phyloP scores from a whole-genome alignment of 2,888 invertebrate species.

The Epistrophe eligans region DNA sequence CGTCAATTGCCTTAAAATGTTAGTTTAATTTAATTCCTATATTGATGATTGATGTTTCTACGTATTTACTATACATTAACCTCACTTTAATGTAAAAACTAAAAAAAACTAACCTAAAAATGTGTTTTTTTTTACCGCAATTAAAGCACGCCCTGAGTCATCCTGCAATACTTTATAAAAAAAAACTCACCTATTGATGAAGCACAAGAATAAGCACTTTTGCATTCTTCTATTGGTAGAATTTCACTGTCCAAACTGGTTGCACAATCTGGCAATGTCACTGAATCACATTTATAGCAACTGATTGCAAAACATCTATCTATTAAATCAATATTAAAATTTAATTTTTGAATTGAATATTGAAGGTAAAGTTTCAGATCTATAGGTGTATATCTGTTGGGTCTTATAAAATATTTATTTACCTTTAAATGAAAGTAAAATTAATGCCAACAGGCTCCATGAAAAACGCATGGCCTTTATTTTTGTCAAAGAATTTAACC shows the following conservation, averaged over 20 bases:
- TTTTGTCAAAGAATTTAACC: background rate
- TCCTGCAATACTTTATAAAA: too few species aligned
- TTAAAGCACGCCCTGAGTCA: too few species aligned
- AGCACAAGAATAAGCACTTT: constrained; percentile 77
- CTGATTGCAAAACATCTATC: constrained; percentile 27
- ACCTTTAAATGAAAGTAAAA: background rate
- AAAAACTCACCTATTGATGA: constrained; percentile 80
- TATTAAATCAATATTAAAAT: background rate
- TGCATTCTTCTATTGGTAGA: constrained; percentile 79
- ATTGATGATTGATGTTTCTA: too few species aligned
- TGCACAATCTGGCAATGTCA: constrained; percentile 79
- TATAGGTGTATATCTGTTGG: background rate
- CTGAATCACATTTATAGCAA: constrained; percentile 81
- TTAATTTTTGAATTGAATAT: background rate
- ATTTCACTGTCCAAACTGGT: constrained; percentile 78
- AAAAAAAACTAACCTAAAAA: too few species aligned
- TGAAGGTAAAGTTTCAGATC: background rate
- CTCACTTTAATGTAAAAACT: too few species aligned
- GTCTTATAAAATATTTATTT: background rate
- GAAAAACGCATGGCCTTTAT: background rate
- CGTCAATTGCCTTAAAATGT: too few species aligned
- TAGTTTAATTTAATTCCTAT: too few species aligned
- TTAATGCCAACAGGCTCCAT: background rate
- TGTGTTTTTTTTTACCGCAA: too few species aligned
- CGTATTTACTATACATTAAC: too few species aligned